Percentiles rank a stretch among this genome's conserved stretches.
phyloP scores from a whole-genome alignment of 2,113 vertebrate species.

The Suricata suricatta region DNA sequence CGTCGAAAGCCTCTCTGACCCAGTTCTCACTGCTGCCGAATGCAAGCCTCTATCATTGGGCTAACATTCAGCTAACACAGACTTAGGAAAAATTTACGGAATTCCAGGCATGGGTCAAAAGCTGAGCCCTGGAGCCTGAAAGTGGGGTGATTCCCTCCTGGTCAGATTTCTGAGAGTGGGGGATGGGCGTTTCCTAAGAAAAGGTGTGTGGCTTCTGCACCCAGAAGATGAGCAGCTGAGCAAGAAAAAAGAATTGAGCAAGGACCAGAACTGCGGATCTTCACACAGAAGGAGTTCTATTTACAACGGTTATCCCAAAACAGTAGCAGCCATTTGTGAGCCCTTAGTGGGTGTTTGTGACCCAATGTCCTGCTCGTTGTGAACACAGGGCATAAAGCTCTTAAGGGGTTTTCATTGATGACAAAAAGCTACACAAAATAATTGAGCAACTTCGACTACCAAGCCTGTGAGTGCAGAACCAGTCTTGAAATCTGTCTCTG shows the following conservation, averaged over 20 bases:
- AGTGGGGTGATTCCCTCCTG: neutral
- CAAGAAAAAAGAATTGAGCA: neutral
- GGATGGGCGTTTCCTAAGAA: fast-evolving
- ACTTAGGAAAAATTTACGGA: neutral
- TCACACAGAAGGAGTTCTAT: fast-evolving
- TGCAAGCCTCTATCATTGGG: neutral
- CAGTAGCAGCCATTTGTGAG: too few relatives aligned
- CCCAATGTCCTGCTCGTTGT: neutral
- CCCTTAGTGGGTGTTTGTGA: neutral
- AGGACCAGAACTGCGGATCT: neutral
- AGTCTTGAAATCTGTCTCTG: fast-evolving
- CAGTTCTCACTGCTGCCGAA: neutral
- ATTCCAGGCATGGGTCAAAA: neutral
- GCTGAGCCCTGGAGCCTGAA: neutral
- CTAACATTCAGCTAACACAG: neutral
- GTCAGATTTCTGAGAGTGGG: neutral
- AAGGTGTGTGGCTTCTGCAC: neutral
- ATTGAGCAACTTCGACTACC: neutral
- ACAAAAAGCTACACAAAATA: neutral
- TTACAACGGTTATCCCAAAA: too few relatives aligned
- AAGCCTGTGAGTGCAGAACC: neutral
- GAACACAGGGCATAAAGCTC: neutral
- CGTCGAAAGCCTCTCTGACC: neutral
- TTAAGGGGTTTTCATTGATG: neutral
- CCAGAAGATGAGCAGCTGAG: neutral